A percentile compares a stretch with the other conserved stretches of the same genome.
Conservation (phyloP, 2,113 vertebrate species). For the Saccopteryx bilineata region DNA sequence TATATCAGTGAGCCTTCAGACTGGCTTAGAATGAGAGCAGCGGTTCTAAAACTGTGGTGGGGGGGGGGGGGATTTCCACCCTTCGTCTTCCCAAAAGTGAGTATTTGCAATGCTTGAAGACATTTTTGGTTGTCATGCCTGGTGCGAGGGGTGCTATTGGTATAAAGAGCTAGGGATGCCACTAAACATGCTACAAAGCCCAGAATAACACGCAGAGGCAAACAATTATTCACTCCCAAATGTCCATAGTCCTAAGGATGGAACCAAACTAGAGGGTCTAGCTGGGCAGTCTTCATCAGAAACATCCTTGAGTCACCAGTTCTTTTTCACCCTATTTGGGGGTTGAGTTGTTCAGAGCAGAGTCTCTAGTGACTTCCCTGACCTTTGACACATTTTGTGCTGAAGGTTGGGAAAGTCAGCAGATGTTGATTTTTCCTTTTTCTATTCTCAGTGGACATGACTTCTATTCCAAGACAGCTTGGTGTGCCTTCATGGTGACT, state of each 20-base stretch:
- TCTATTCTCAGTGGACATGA: background rate
- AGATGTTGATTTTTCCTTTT: background rate
- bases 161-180: background rate
- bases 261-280: background rate
- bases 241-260: background rate
- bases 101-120: background rate
- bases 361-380: background rate
- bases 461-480: slow-evolving; percentile 30
- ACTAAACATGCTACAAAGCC: background rate
- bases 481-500: background rate
- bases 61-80: background rate
- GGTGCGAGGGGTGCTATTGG: background rate
- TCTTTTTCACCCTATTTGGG: background rate
- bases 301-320: background rate
- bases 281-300: background rate
- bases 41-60: background rate
- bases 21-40: background rate
- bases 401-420: slow-evolving; percentile 30
- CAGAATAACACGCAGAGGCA: background rate
- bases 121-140: background rate
- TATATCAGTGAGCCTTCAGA: background rate
- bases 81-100: fast-evolving
- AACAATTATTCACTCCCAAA: background rate
- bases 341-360: background rate
- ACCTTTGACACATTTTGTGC: background rate